Conservation (phyloP, 35 echinoderm and acorn worm genomes). For the Stichopus chloronotus region DNA sequence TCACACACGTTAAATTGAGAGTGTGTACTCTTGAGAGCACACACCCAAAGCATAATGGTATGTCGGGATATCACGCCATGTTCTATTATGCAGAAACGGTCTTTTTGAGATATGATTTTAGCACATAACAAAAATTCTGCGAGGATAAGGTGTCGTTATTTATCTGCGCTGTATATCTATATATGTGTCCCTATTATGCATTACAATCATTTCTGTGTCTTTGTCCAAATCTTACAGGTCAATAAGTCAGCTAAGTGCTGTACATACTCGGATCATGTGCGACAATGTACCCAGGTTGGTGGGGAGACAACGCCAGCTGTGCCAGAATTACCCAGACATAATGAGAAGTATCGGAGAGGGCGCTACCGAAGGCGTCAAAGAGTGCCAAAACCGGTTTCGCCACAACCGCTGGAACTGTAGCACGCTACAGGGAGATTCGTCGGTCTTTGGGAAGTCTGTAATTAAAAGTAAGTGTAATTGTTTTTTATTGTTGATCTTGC, state of each 20-base stretch:
- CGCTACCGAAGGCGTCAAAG: conserved; percentile 75
- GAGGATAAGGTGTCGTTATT: too few species aligned
- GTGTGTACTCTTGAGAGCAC: too few species aligned
- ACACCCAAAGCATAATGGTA: too few species aligned
- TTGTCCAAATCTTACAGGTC: conserved; percentile 64
- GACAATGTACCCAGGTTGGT: conserved; percentile 91
- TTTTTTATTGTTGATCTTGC: neutral
- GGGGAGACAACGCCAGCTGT: conserved; percentile 85
- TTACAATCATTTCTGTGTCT: neutral
- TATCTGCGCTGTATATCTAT: too few species aligned
- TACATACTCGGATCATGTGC: conserved; percentile 81
- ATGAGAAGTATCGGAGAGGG: conserved; percentile 91
- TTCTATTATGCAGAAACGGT: too few species aligned
- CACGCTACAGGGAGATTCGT: conserved; percentile 81
- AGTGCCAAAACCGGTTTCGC: conserved; percentile 86
- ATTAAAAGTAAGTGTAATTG: conserved; percentile 82
- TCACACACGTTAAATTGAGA: too few species aligned
- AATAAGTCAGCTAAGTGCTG: conserved; percentile 85
- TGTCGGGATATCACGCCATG: too few species aligned
- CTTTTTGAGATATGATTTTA: too few species aligned
- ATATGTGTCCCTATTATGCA: too few species aligned
- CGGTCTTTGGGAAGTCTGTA: conserved; percentile 86
- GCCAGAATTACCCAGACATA: conserved; percentile 86
- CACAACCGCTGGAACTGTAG: conserved; percentile 94
- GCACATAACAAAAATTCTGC: too few species aligned